Evolutionary conservation across 2,113 vertebrate species (phyloP).

Genomic region (Diadophis punctatus): DNA sequence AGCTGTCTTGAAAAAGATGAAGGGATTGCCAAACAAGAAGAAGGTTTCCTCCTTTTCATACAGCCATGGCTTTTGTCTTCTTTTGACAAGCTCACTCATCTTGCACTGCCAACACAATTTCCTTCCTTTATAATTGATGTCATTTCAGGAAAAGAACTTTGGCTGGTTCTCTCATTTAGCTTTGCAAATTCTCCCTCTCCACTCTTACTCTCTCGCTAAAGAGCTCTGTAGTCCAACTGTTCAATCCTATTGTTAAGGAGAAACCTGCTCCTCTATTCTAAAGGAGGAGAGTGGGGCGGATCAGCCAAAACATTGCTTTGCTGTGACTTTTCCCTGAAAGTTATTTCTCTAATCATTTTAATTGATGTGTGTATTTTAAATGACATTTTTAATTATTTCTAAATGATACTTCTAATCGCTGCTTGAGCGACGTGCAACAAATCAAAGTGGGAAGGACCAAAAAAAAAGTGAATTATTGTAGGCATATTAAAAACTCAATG

Average conservation of each 20-base stretch:
- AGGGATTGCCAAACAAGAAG: neutral
- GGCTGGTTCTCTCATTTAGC: neutral
- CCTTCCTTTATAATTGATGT: neutral
- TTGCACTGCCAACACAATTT: neutral
- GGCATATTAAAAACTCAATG: neutral
- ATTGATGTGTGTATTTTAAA: neutral
- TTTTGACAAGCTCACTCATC: neutral
- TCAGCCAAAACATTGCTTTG: neutral
- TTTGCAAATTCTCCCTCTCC: neutral
- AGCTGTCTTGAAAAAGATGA: slow-evolving; percentile 1
- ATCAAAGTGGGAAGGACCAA: neutral
- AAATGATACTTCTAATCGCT: neutral
- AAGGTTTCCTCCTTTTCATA: neutral
- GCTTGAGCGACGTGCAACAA: neutral
- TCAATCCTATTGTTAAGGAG: neutral
- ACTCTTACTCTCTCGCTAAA: neutral
- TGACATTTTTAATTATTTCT: neutral
- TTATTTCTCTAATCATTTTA: neutral
- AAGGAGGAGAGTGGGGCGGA: too few relatives aligned
- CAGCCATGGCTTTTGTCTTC: neutral
- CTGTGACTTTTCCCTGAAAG: neutral
- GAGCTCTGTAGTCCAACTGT: neutral
- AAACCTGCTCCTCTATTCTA: neutral
- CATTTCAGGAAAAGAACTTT: neutral
- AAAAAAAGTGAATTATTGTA: neutral